These are phyloP conservation scores for Myotis vivesi DNA, from an alignment of 2,797 vertebrate genomes.

Conservation along the genomic window DNA sequence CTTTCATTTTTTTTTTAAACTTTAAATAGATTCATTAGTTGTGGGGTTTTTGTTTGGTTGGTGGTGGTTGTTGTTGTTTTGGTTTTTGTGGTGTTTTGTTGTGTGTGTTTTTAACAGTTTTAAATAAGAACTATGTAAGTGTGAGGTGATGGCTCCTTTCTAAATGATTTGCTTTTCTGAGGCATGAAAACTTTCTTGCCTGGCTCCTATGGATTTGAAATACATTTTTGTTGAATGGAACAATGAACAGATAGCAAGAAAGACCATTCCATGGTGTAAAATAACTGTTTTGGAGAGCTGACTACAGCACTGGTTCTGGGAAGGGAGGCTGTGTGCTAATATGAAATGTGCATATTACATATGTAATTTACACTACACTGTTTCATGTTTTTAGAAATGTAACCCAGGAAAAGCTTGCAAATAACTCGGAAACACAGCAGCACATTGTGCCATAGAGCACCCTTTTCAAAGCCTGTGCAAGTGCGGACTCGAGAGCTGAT, in stretches of 20 bases:
- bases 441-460: not conserved
- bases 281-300: not conserved
- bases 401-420: not conserved
- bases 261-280: not conserved
- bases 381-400: not conserved
- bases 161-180: slow-evolving; percentile 11
- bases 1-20: not conserved
- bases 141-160: not conserved
- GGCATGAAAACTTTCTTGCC: not conserved
- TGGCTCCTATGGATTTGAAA: not conserved
- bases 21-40: not conserved
- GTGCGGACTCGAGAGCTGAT: not conserved
- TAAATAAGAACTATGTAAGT: not conserved
- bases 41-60: not conserved
- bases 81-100: not conserved
- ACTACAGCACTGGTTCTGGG: not conserved
- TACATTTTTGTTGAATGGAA: not conserved
- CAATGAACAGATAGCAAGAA: slow-evolving; percentile 4
- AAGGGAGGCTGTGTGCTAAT: not conserved
- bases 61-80: not conserved
- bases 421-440: not conserved
- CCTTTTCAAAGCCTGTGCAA: not conserved
- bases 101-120: not conserved
- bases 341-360: not conserved
- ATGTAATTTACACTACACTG: not conserved